Percentiles rank a stretch among this genome's conserved stretches.
These are phyloP conservation scores for Formica selysi DNA, from an alignment of 1,140 invertebrate species.

Conservation along the genomic window DNA sequence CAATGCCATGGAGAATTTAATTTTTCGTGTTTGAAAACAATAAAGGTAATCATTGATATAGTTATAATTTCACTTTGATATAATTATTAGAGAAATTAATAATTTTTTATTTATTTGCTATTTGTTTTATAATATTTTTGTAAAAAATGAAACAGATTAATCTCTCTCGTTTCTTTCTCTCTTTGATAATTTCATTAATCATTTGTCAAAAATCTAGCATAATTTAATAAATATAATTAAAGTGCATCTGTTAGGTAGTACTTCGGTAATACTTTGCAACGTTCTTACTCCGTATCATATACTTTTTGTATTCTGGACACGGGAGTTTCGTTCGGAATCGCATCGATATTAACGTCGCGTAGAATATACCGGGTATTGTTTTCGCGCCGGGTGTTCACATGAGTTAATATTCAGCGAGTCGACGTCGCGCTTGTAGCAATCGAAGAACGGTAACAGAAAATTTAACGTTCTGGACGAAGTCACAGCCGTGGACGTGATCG, in stretches of 20 bases:
- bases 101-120: neutral
- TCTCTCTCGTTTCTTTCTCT: neutral
- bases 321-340: conserved; percentile 10
- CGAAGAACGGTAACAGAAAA: conserved; percentile 35
- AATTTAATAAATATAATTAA: neutral
- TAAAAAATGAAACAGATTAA: too few relatives aligned
- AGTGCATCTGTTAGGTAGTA: neutral
- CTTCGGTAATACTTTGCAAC: neutral
- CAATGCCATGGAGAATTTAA: neutral
- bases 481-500: conserved; percentile 33
- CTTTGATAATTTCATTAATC: neutral
- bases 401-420: conserved; percentile 49
- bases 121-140: too few relatives aligned
- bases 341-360: conserved; percentile 49
- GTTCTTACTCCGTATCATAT: neutral
- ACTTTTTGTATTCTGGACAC: conserved; percentile 38
- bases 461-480: conserved; percentile 29
- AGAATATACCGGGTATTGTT: conserved; percentile 40
- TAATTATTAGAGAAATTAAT: neutral
- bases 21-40: neutral
- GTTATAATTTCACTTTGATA: neutral
- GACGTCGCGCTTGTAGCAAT: neutral
- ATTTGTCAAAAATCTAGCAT: neutral
- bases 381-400: neutral
- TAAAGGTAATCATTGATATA: neutral